A percentile compares a stretch with the other conserved stretches of the same genome.
Conservation (phyloP, 2,888 invertebrate genomes). For the Drosophila peninsularis region DNA sequence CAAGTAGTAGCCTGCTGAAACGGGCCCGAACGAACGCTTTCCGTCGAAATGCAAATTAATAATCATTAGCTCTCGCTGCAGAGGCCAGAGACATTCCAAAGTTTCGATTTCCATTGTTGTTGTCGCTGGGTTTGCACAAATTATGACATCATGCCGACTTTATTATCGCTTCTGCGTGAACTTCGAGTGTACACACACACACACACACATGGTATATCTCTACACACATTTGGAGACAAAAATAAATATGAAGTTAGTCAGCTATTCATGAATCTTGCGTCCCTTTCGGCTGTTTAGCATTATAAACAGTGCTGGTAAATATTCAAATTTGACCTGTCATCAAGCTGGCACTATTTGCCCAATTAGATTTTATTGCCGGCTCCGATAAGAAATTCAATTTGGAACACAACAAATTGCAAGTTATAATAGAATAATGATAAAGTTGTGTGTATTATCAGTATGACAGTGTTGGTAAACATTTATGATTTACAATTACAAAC, state of each 20-base stretch:
- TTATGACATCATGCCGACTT: constrained; percentile 70
- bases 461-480: constrained; percentile 6
- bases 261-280: constrained; percentile 13
- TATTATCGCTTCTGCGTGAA: constrained; percentile 70
- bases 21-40: constrained; percentile 35
- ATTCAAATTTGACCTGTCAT: not conserved
- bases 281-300: not conserved
- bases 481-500: not conserved
- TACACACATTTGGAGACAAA: not conserved
- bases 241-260: constrained; percentile 5
- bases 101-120: constrained; percentile 32
- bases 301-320: not conserved
- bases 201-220: not conserved
- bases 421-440: constrained; percentile 8
- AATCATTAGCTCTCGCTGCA: constrained; percentile 40
- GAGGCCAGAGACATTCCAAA: constrained; percentile 46
- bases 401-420: not conserved
- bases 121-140: constrained; percentile 51
- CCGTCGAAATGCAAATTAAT: constrained; percentile 61
- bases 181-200: constrained; percentile 42
- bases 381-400: constrained; percentile 6
- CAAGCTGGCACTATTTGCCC: not conserved
- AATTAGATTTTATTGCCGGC: not conserved
- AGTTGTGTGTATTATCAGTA: not conserved
- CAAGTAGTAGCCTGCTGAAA: no score